Percentiles rank a stretch among this genome's conserved stretches.
These are phyloP conservation scores for Heterotilapia buettikoferi DNA, from an alignment of 2,113 vertebrate species.

Conservation along the genomic window DNA sequence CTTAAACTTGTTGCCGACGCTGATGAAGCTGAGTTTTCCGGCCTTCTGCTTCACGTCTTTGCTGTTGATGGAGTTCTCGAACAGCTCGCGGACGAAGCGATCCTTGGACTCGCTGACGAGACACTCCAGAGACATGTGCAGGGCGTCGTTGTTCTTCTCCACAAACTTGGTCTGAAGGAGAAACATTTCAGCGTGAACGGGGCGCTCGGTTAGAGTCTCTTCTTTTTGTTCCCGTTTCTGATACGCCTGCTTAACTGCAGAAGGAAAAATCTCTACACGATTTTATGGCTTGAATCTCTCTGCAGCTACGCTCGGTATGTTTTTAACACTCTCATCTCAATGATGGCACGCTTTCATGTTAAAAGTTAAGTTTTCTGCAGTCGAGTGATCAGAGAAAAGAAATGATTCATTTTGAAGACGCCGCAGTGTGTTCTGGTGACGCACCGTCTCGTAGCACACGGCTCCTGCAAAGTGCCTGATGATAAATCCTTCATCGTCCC, in stretches of 20 bases:
- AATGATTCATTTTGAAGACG: neutral
- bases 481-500: slow-evolving; percentile 97
- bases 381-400: neutral
- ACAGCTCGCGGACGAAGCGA: slow-evolving; percentile 85
- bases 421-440: neutral
- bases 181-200: neutral
- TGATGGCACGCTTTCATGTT: neutral
- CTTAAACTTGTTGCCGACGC: slow-evolving; percentile 98
- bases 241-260: neutral
- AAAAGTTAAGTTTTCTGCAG: neutral
- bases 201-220: accelerated
- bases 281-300: neutral
- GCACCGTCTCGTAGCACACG: slow-evolving; percentile 96
- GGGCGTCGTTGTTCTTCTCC: slow-evolving; percentile 98
- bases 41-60: slow-evolving; percentile 92
- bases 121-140: slow-evolving; percentile 94
- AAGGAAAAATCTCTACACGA: neutral
- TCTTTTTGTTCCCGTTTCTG: neutral
- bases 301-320: neutral
- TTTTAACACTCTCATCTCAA: neutral
- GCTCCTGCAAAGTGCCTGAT: slow-evolving; percentile 96
- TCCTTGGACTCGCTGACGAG: slow-evolving; percentile 94
- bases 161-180: slow-evolving; percentile 87
- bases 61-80: slow-evolving; percentile 85
- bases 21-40: slow-evolving; percentile 96